A percentile compares a stretch with the other conserved stretches of the same genome.
Evolutionary conservation across 2,113 vertebrate genomes (phyloP).

Genomic region (Axis porcinus): DNA sequence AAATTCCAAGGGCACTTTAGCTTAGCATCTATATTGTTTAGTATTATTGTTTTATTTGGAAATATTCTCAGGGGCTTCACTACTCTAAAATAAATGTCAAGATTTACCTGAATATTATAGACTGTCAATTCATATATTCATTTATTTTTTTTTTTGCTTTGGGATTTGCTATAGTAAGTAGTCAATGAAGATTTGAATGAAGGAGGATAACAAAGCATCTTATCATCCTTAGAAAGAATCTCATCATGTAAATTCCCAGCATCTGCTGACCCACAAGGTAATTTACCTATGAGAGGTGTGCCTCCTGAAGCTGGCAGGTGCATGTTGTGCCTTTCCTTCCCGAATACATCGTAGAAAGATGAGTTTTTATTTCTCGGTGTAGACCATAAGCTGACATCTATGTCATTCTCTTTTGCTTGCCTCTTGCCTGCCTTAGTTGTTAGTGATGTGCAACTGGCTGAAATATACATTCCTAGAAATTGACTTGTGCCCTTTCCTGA

Average conservation of each 20-base stretch:
- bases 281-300: not conserved
- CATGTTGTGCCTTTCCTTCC: not conserved
- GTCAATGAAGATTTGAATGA: not conserved
- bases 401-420: not conserved
- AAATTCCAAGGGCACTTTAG: not conserved
- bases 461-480: conserved; percentile 2
- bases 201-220: not conserved
- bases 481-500: not conserved
- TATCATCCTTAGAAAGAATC: not conserved
- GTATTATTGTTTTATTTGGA: not conserved
- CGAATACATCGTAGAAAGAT: not conserved
- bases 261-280: not conserved
- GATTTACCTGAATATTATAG: not conserved
- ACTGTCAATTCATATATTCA: not conserved
- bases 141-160: not conserved
- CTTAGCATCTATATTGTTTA: not conserved
- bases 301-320: not conserved
- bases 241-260: not conserved
- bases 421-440: not conserved
- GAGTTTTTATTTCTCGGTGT: not conserved
- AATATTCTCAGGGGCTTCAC: not conserved
- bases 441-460: not conserved
- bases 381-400: not conserved
- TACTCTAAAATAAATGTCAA: not conserved
- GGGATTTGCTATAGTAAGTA: not conserved